Evolutionary conservation across 2,888 invertebrate species (phyloP).

Genomic region (Pycnomerus fuliginosus): DNA sequence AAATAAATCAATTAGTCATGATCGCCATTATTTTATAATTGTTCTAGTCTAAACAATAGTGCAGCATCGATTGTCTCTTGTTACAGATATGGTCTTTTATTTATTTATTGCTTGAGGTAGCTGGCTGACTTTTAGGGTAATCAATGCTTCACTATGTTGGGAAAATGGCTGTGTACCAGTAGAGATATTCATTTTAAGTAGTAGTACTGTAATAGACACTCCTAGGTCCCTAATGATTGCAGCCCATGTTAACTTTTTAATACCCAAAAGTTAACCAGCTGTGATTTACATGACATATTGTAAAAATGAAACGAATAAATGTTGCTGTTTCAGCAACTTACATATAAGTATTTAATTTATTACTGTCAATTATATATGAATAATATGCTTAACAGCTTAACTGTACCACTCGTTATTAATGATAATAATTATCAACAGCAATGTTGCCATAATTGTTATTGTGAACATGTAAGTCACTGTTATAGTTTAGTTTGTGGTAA

Average conservation of each 20-base stretch:
- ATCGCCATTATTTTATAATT: conserved; percentile 45
- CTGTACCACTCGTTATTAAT: no score
- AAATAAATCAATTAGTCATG: conserved; percentile 31
- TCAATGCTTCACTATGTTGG: conserved; percentile 31
- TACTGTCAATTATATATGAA: no score
- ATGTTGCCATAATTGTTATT: conserved; percentile 22
- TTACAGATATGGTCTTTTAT: conserved; percentile 1
- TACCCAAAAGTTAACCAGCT: no score
- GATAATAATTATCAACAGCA: conserved; percentile 1
- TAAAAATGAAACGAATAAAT: no score
- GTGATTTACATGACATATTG: no score
- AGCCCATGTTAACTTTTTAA: no score
- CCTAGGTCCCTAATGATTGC: no score
- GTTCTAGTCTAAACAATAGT: conserved; percentile 43
- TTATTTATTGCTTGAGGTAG: conserved; percentile 14
- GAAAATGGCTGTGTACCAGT: conserved; percentile 53
- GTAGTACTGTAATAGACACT: no score
- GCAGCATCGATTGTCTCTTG: conserved; percentile 19
- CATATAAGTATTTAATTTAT: no score
- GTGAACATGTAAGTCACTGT: conserved; percentile 20
- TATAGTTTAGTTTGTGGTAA: conserved; percentile 12
- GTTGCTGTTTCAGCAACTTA: no score
- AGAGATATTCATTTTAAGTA: conserved; percentile 36
- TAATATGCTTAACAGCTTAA: no score
- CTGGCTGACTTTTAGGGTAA: no score